phyloP scores from a whole-genome alignment of 2,888 invertebrate species.

The Tachina grossa region DNA sequence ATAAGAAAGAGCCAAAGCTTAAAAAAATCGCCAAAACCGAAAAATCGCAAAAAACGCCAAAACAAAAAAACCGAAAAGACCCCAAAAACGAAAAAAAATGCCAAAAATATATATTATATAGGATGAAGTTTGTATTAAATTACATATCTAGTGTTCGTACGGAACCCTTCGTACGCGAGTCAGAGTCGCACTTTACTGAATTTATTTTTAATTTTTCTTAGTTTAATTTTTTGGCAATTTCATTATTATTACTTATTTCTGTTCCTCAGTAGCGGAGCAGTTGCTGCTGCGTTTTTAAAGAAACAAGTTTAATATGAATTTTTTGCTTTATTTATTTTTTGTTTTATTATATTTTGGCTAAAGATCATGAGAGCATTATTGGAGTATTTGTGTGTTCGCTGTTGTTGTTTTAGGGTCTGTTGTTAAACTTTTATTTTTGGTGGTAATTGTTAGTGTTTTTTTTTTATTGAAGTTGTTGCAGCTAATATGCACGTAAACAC shows the following conservation, averaged over 20 bases:
- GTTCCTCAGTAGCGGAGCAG: constrained; percentile 16
- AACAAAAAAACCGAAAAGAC: no score
- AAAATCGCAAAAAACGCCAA: no score
- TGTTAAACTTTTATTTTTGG: constrained; percentile 54
- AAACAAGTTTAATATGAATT: constrained; percentile 58
- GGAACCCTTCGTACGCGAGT: no score
- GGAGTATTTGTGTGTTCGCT: constrained; percentile 3
- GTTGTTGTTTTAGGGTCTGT: constrained; percentile 44
- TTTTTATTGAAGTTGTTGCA: constrained; percentile 1
- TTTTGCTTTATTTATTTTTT: constrained; percentile 16
- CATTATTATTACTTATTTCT: constrained; percentile 7
- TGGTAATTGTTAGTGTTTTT: constrained; percentile 50
- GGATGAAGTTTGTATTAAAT: no score
- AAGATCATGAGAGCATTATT: constrained; percentile 66
- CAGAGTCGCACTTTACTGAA: no score
- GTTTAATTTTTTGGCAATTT: constrained; percentile 27
- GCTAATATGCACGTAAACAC: neutral
- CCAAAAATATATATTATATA: no score
- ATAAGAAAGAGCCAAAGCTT: no score
- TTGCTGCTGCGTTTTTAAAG: constrained; percentile 1
- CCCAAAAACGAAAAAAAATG: no score
- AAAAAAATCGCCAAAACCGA: no score
- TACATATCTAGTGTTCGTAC: no score
- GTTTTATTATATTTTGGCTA: constrained; percentile 29
- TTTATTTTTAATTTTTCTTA: no score